Conservation (phyloP, 2,888 invertebrate genomes). For the Poecilus cupreus region DNA sequence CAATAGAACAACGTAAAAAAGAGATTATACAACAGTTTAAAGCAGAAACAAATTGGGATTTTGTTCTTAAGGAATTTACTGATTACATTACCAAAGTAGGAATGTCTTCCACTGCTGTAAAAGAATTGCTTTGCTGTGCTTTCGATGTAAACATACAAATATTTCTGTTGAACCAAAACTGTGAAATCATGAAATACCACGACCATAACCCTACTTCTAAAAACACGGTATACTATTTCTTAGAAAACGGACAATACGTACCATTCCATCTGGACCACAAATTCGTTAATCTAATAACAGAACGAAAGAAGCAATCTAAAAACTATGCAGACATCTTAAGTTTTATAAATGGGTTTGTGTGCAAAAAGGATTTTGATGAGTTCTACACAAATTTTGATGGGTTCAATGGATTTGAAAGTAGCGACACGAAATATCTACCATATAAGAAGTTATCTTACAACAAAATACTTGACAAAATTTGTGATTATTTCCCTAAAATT, state of each 20-base stretch:
- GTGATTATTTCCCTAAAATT: not conserved
- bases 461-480: conserved; percentile 26
- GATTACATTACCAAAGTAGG: conserved; percentile 59
- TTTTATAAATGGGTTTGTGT: conserved; percentile 47
- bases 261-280: conserved; percentile 58
- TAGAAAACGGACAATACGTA: conserved; percentile 28
- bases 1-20: conserved; percentile 16
- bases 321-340: conserved; percentile 39
- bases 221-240: conserved; percentile 49
- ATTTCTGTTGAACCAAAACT: conserved; percentile 57
- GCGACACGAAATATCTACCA: conserved; percentile 30
- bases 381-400: conserved; percentile 53
- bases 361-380: conserved; percentile 59
- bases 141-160: conserved; percentile 60
- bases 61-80: conserved; percentile 56
- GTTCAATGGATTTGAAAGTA: conserved; percentile 49
- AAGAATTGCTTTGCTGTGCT: conserved; percentile 61
- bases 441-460: conserved; percentile 48
- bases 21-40: not conserved
- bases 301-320: conserved; percentile 49
- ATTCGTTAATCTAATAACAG: conserved; percentile 57
- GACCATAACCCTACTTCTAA: conserved; percentile 59
- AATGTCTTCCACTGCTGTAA: conserved; percentile 59
- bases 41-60: conserved; percentile 36
- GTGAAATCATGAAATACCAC: conserved; percentile 45